Base-by-base conservation (phyloP, 1,140 invertebrate genomes). In the Cydia amplana region DNA sequence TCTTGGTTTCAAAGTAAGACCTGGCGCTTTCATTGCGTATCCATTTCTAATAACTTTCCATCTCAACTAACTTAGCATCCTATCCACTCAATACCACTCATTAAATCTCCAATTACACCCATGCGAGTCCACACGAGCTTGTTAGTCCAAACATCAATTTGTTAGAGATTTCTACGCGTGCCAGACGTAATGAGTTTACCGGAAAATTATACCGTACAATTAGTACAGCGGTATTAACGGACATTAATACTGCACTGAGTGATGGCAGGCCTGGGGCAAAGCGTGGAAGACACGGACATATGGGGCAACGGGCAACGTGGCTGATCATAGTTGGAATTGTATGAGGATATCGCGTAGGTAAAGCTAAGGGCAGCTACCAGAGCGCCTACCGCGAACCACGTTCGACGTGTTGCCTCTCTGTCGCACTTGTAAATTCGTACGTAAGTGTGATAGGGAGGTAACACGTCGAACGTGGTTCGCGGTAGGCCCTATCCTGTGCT, bases 111-210 rank as follows among this genome's bases (percentile, higher is more conserved):
- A 70, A 70, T 70, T 70, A 70, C 65, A 25, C 7, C 32, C 65
- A 20, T 18, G n/a, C 65, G 55, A 60, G 65, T 70, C 65, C 65
- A 40, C 65, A 16, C 65, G 6, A 70, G n/a, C 65, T 70, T 40
- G 65, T 70, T 70, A 70, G 32, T 70, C 65, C 65, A 72, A 79
- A 77, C 74, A 77, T 79, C 80, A 79, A 85, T 83, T 78, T 75
- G 79, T 84, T 78, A 82, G 64, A 82, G 83, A 83, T 82, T 81
- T 83, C 79, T 83, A 83, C 78, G 76, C 78, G 60, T 77, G 85
- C 85, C 84, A 82, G 83, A 70, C 74, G 78, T 87, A 90, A 91
- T 91, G 84, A 89, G 86, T 88, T 91, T 87, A 88, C 86, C 84
- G 82, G 85, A 88, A 87, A 89, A 87, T 85, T 80, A 83, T 88